Percentiles rank a stretch among this genome's conserved stretches.
Conservation (phyloP, 2,888 invertebrate genomes). For the Drosophila nr. perissopoda region DNA sequence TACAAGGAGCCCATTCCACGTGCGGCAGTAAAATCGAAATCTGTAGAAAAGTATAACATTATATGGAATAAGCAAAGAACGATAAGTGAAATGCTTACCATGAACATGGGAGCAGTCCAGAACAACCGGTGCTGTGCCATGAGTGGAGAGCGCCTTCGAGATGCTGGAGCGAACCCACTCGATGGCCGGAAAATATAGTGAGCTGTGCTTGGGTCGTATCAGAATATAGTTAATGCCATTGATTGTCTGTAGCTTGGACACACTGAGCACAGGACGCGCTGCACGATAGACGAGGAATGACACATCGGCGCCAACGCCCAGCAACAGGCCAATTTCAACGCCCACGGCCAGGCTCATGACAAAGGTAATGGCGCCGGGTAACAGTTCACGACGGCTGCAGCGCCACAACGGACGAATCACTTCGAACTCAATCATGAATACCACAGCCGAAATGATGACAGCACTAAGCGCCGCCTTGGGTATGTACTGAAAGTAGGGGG, state of each 20-base stretch:
- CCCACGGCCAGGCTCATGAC: slow-evolving; percentile 92
- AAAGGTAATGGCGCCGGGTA: slow-evolving; percentile 94
- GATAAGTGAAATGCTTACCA: slow-evolving; percentile 84
- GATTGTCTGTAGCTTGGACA: slow-evolving; percentile 89
- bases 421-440: slow-evolving; percentile 97
- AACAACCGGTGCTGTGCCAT: slow-evolving; percentile 91
- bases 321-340: slow-evolving; percentile 94
- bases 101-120: slow-evolving; percentile 92
- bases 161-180: slow-evolving; percentile 93
- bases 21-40: slow-evolving; percentile 94
- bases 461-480: slow-evolving; percentile 95
- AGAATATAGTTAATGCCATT: slow-evolving; percentile 90
- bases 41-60: slow-evolving; percentile 79
- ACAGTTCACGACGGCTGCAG: slow-evolving; percentile 91
- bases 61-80: neutral
- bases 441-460: slow-evolving; percentile 97
- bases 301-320: slow-evolving; percentile 92
- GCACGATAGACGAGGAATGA: slow-evolving; percentile 92
- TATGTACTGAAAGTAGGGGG: slow-evolving; percentile 95
- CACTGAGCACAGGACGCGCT: slow-evolving; percentile 91
- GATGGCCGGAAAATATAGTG: slow-evolving; percentile 92
- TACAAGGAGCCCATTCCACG: slow-evolving; percentile 92
- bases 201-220: slow-evolving; percentile 92
- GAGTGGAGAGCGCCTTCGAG: slow-evolving; percentile 89
- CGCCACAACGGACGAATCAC: slow-evolving; percentile 94